Conservation (phyloP, 2,888 invertebrate species). For the Orthosia incerta region DNA sequence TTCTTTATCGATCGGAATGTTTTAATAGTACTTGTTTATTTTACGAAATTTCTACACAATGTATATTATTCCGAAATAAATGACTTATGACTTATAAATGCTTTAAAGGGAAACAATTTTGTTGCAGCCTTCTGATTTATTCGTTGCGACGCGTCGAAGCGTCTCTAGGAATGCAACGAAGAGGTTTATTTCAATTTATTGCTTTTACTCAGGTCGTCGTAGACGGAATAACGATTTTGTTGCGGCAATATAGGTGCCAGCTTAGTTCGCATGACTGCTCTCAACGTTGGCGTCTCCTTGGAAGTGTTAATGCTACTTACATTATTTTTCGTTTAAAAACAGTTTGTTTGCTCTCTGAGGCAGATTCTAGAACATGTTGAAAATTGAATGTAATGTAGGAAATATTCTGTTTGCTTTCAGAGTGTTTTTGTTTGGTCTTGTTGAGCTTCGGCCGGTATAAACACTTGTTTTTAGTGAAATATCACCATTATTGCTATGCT, state of each 20-base stretch:
- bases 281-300: conserved; percentile 3
- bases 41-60: too few species aligned
- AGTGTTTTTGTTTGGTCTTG: background rate
- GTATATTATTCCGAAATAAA: too few species aligned
- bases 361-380: background rate
- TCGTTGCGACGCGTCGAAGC: conserved; percentile 47
- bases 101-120: conserved; percentile 34
- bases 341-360: background rate
- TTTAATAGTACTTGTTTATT: too few species aligned
- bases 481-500: too few species aligned
- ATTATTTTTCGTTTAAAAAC: conserved; percentile 27
- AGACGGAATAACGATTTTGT: conserved; percentile 62
- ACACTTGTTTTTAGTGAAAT: too few species aligned
- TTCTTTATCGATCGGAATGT: too few species aligned
- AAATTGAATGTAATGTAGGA: background rate
- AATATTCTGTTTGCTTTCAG: background rate
- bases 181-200: conserved; percentile 70
- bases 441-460: too few species aligned
- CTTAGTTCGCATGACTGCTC: conserved; percentile 50
- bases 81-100: too few species aligned
- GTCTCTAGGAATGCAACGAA: conserved; percentile 59
- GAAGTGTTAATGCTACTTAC: conserved; percentile 35
- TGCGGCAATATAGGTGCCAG: conserved; percentile 58
- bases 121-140: conserved; percentile 55
- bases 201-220: conserved; percentile 59